Evolutionary conservation across 2,888 invertebrate genomes (phyloP).

Genomic region (Eremobia ochroleuca): DNA sequence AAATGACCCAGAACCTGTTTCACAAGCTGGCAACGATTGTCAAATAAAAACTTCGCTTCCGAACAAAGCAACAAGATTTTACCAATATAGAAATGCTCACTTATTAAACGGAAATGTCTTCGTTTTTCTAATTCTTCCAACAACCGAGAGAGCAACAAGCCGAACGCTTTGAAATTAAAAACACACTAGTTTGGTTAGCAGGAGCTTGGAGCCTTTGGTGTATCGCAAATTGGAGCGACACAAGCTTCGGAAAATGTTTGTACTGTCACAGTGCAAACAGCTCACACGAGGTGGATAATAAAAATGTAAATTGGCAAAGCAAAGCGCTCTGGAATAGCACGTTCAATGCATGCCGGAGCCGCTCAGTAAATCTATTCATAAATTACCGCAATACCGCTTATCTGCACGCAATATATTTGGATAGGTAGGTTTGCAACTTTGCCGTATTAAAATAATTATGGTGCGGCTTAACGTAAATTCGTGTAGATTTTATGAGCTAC

Average conservation of each 20-base stretch:
- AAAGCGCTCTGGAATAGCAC: constrained; percentile 72
- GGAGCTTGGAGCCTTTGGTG: constrained; percentile 39
- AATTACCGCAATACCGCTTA: constrained; percentile 75
- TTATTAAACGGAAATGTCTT: constrained; percentile 42
- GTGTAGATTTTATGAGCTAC: constrained; percentile 34
- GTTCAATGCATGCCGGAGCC: constrained; percentile 61
- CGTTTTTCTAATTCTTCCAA: constrained; percentile 49
- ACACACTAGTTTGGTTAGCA: constrained; percentile 52
- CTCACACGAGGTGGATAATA: constrained; percentile 72
- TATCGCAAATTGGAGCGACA: constrained; percentile 61
- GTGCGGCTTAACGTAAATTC: constrained; percentile 45
- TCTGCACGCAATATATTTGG: constrained; percentile 74
- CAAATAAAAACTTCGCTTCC: constrained; percentile 14
- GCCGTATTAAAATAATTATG: constrained; percentile 64
- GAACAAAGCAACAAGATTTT: constrained; percentile 22
- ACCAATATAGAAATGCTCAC: constrained; percentile 44
- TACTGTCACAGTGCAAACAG: constrained; percentile 66
- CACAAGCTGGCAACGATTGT: constrained; percentile 11
- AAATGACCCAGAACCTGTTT: not conserved
- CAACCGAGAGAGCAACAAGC: constrained; percentile 34
- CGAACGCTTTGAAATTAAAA: constrained; percentile 47
- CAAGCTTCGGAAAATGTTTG: constrained; percentile 67
- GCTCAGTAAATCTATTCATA: constrained; percentile 78
- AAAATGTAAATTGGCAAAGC: constrained; percentile 80
- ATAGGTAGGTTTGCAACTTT: constrained; percentile 57